Evolutionary conservation across 2,113 vertebrate species (phyloP), one percentile per base, ranked within the genome.

Genomic region (Mobula birostris): DNA sequence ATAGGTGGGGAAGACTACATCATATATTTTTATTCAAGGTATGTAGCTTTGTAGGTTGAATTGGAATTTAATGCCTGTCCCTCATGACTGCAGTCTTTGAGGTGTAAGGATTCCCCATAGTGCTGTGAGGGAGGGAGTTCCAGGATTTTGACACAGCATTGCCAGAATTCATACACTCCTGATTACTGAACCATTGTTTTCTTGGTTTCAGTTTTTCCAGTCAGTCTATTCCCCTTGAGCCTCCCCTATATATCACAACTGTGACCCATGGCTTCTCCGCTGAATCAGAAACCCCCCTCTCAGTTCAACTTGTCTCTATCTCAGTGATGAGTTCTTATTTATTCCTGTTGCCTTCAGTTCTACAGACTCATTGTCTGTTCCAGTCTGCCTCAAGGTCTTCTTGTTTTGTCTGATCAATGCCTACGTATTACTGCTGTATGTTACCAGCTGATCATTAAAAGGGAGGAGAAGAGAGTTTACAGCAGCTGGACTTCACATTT

Each of bases 401-500:
- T 27, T 87, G 40, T 21, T 80, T 48, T 24, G 29, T 29, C 24
- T 14, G 83, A 61, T 87, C 9, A 61, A 87, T n/a, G 48, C 48
- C 0, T 48, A 48, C 3, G 48, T 56, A 83, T 19, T 83, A 40
- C 80, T 48, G 83, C 56, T 87, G 2, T 0, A 29, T 61, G 80
- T 58, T 83, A 56, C 17, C 78, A 56, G 7, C 80, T 83, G 80
- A 61, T 87, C 56, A 87, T 87, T 87, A 87, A 87, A 87, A 87
- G 27, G 36, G 56, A 61, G 9, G 1, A 27, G 56, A 61, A 11
- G 1, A 27, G 48, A 14, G 58, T 87, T 29, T 29, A 87, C 56
- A 61, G 83, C 0, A 29, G 24, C 8, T 87, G 21, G 24, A 1
- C 56, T 83, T 83, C 11, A 56, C 27, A 87, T 1, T 11, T 87